Evolutionary conservation across 2,797 vertebrate species (phyloP).

Genomic region (Presbytis comata): DNA sequence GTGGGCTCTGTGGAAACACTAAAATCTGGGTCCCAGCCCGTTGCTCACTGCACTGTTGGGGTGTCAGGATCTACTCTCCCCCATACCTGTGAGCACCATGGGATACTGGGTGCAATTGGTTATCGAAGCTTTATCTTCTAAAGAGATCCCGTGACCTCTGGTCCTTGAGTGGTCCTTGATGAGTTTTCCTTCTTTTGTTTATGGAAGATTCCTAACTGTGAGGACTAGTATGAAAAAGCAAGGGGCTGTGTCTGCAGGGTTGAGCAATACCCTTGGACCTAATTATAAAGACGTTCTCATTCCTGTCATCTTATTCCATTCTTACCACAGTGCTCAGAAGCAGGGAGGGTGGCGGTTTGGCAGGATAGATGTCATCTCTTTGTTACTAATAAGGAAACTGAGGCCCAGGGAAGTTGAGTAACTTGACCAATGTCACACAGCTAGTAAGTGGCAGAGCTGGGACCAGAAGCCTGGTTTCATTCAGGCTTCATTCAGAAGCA

Average conservation of each 20-base stretch:
- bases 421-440: background rate
- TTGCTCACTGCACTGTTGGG: background rate
- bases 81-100: background rate
- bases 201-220: background rate
- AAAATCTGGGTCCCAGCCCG: background rate
- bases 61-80: background rate
- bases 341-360: background rate
- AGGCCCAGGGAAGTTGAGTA: conserved; percentile 20
- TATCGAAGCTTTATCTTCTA: background rate
- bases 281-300: background rate
- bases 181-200: background rate
- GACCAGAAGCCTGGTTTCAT: background rate
- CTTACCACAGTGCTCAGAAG: background rate
- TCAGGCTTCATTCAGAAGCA: no score
- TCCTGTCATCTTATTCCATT: background rate
- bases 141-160: background rate
- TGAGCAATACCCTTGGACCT: background rate
- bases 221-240: background rate
- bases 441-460: background rate
- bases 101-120: background rate
- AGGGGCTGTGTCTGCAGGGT: background rate
- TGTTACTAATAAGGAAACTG: conserved; percentile 45
- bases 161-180: background rate
- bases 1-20: background rate
- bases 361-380: background rate